These are phyloP conservation scores for Mongoloraphidia duomilia DNA, from an alignment of 2,888 invertebrate genomes.

Conservation along the genomic window DNA sequence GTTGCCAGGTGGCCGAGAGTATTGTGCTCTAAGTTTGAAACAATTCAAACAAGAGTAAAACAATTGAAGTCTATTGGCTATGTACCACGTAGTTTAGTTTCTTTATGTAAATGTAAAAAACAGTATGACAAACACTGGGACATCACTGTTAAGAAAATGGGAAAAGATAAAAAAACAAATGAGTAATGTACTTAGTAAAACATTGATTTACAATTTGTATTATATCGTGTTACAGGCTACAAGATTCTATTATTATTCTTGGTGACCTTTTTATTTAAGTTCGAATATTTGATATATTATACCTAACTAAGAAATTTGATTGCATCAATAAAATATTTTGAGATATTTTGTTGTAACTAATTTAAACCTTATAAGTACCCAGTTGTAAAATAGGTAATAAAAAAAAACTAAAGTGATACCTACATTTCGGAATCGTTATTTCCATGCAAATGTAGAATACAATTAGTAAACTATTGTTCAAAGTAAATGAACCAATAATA, in stretches of 20 bases:
- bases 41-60: constrained; percentile 25
- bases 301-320: background rate
- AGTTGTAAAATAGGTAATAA: no score
- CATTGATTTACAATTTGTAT: no score
- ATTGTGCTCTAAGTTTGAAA: constrained; percentile 29
- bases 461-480: no score
- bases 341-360: no score
- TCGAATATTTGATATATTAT: background rate
- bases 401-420: no score
- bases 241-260: no score
- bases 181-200: background rate
- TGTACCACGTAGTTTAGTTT: constrained; percentile 10
- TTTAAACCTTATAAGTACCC: no score
- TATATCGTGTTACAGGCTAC: no score
- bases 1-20: constrained; percentile 29
- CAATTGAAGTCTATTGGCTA: constrained; percentile 19
- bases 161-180: constrained; percentile 4
- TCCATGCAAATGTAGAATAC: no score
- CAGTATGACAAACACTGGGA: constrained; percentile 10
- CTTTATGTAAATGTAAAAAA: constrained; percentile 15
- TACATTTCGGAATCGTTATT: no score
- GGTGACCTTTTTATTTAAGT: background rate
- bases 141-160: constrained; percentile 1
- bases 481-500: no score
- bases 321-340: no score